A percentile compares a stretch with the other conserved stretches of the same genome.
These are phyloP conservation scores for Sebastes diaconus DNA, from an alignment of 2,797 vertebrate genomes.

Conservation along the genomic window DNA sequence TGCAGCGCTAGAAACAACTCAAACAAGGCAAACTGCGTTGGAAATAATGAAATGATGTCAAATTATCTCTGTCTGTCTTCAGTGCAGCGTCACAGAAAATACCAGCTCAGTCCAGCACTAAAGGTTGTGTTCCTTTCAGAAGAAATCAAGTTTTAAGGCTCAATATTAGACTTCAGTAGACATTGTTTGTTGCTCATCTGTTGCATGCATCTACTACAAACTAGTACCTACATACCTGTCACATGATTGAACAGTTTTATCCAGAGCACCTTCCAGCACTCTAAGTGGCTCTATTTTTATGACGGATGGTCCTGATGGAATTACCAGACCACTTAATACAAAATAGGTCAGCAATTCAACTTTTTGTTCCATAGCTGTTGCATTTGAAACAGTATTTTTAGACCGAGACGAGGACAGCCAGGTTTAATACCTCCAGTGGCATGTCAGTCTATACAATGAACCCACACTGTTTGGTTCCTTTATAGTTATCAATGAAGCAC, in stretches of 20 bases:
- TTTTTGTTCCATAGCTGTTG: conserved; percentile 22
- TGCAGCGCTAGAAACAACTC: neutral
- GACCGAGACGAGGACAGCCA: conserved; percentile 6
- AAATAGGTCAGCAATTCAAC: conserved; percentile 60
- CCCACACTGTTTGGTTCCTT: neutral
- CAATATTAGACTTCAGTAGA: neutral
- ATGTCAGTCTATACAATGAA: neutral
- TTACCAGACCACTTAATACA: conserved; percentile 54
- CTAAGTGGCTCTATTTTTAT: conserved; percentile 53
- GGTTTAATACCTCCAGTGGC: neutral
- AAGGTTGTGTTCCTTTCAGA: neutral
- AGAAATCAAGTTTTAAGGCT: neutral
- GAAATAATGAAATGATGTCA: neutral
- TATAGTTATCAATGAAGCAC: neutral
- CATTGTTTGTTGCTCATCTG: neutral
- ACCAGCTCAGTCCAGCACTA: neutral
- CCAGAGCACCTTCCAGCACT: conserved; percentile 46
- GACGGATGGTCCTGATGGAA: conserved; percentile 51
- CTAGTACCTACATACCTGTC: neutral
- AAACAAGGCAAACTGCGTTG: neutral
- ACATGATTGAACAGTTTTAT: conserved; percentile 22
- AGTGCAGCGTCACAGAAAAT: neutral
- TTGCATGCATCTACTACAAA: neutral
- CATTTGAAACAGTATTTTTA: conserved; percentile 46
- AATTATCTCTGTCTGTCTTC: neutral